A percentile compares a stretch with the other conserved stretches of the same genome.
Evolutionary conservation across 2,113 vertebrate species (phyloP).

Genomic region (Nibea coibor): DNA sequence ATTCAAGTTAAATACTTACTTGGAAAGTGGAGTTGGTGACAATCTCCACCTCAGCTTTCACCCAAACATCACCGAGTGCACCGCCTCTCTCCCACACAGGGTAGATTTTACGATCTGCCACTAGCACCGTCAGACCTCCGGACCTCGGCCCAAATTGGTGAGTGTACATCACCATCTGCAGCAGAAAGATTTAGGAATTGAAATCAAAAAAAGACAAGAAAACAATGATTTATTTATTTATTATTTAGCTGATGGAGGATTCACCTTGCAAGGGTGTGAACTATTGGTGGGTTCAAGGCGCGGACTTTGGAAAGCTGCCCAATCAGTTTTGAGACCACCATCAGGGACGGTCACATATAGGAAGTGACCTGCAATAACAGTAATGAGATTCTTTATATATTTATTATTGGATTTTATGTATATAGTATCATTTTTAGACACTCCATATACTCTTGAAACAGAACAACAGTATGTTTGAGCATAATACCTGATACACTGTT

Average conservation of each 20-base stretch:
- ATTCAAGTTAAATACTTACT: constrained; percentile 71
- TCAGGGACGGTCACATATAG: constrained; percentile 83
- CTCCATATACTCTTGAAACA: background rate
- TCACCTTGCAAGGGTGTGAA: constrained; percentile 82
- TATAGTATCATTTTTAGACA: too few species aligned
- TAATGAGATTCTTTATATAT: background rate
- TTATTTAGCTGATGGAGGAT: too few species aligned
- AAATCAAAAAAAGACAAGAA: too few species aligned
- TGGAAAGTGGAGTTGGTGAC: constrained; percentile 74
- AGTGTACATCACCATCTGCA: constrained; percentile 90
- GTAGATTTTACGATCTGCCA: constrained; percentile 22
- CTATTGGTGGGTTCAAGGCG: constrained; percentile 75
- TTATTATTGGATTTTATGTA: background rate
- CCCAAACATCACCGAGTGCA: constrained; percentile 88
- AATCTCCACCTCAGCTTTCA: constrained; percentile 90
- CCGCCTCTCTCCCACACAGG: constrained; percentile 82
- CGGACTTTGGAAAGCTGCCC: constrained; percentile 83
- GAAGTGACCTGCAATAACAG: constrained; percentile 77
- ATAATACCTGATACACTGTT: constrained; percentile 84
- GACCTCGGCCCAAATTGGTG: constrained; percentile 87
- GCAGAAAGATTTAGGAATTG: background rate
- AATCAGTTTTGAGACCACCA: constrained; percentile 62
- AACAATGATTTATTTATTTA: too few species aligned
- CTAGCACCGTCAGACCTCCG: constrained; percentile 83
- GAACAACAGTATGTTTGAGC: background rate